These are phyloP conservation scores for Macquaria australasica DNA, from an alignment of 2,113 vertebrate genomes.

Conservation along the genomic window DNA sequence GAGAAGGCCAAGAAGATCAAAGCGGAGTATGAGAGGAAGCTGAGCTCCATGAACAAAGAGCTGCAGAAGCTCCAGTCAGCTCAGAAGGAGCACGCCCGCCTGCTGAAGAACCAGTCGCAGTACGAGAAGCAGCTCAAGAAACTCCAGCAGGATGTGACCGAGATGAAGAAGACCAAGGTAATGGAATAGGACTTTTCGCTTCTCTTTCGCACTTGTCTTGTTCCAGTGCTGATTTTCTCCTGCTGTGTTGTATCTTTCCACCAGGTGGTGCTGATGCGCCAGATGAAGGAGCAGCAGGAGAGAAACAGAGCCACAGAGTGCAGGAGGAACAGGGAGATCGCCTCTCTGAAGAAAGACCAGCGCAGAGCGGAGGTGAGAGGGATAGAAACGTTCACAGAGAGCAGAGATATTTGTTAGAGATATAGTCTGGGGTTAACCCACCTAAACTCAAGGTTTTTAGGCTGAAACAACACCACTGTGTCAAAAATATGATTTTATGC, in stretches of 20 bases:
- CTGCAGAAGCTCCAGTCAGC: slow-evolving; percentile 95
- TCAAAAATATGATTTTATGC: too few relatives aligned
- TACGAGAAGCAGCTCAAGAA: slow-evolving; percentile 98
- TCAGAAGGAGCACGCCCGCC: slow-evolving; percentile 94
- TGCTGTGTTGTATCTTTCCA: background rate
- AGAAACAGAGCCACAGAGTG: slow-evolving; percentile 90
- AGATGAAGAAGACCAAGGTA: slow-evolving; percentile 99
- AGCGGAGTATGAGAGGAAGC: slow-evolving; percentile 94
- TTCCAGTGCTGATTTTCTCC: background rate
- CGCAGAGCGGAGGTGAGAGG: slow-evolving; percentile 90
- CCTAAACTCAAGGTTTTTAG: background rate
- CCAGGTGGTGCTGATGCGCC: slow-evolving; percentile 96
- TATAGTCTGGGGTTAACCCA: background rate
- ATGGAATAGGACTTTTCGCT: background rate
- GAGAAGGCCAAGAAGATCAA: slow-evolving; percentile 97
- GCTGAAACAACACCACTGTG: background rate
- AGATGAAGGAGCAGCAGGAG: slow-evolving; percentile 99
- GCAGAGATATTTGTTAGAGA: background rate
- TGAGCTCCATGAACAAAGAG: slow-evolving; percentile 98
- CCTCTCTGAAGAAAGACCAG: slow-evolving; percentile 97
- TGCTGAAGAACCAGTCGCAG: slow-evolving; percentile 97
- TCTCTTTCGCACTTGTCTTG: background rate
- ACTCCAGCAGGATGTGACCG: slow-evolving; percentile 94
- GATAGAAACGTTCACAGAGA: background rate
- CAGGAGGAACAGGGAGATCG: slow-evolving; percentile 94